These are phyloP conservation scores for Stegophylla sp. DNA, from an alignment of 2,888 invertebrate genomes.

Conservation along the genomic window DNA sequence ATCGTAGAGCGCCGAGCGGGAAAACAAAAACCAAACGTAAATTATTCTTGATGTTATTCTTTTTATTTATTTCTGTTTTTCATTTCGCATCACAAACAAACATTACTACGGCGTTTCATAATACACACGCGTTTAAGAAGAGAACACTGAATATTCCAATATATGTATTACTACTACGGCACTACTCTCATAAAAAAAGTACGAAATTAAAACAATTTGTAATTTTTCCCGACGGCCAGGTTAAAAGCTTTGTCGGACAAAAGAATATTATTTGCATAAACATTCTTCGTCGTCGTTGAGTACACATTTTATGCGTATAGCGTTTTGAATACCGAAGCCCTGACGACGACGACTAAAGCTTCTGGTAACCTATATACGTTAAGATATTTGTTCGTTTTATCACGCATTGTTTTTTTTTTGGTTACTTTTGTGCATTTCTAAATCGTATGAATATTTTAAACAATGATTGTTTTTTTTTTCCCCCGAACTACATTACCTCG, in stretches of 20 bases:
- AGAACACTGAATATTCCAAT: constrained; percentile 29
- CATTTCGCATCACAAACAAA: constrained; percentile 28
- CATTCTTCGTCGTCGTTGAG: not conserved
- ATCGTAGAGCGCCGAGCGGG: not conserved
- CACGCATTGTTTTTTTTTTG: not conserved
- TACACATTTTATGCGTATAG: not conserved
- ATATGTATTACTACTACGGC: not conserved
- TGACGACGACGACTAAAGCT: not conserved
- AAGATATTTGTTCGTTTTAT: constrained; percentile 11
- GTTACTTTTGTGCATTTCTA: constrained; percentile 23
- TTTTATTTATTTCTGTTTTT: constrained; percentile 19
- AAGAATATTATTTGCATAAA: constrained; percentile 35
- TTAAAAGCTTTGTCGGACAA: constrained; percentile 33
- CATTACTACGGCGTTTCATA: constrained; percentile 5
- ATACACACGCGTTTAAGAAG: constrained; percentile 26
- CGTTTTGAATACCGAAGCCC: not conserved
- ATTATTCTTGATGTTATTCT: constrained; percentile 44
- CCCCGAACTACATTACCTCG: not conserved
- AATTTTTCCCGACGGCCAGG: not conserved
- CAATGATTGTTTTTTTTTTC: constrained; percentile 14
- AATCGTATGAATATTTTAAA: constrained; percentile 44
- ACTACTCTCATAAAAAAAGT: constrained; percentile 33
- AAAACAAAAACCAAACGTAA: constrained; percentile 42
- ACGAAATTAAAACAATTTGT: constrained; percentile 46
- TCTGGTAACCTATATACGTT: not conserved